Percentiles rank a stretch among this genome's conserved stretches.
phyloP scores from a whole-genome alignment of 1,140 invertebrate species.

The Elymnias hypermnestra region DNA sequence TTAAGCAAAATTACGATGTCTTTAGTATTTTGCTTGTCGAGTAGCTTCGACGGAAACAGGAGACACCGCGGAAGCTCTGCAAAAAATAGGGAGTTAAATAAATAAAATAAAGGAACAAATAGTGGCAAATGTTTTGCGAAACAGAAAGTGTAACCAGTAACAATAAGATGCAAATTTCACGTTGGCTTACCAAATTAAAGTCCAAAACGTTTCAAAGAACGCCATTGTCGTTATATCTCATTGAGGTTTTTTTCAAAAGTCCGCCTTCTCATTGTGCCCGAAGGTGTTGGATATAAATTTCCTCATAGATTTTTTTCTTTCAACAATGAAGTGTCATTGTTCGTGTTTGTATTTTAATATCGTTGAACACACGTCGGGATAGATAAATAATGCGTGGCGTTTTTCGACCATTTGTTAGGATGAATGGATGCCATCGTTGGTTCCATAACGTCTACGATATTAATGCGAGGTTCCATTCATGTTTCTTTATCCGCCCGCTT shows the following conservation, averaged over 20 bases:
- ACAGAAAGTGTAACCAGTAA: neutral
- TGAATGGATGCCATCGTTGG: constrained; percentile 41
- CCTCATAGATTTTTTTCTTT: constrained; percentile 47
- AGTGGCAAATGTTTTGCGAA: neutral
- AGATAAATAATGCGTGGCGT: constrained; percentile 61
- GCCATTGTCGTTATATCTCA: constrained; percentile 35
- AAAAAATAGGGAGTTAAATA: too few relatives aligned
- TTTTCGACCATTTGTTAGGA: constrained; percentile 53
- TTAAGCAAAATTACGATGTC: too few relatives aligned
- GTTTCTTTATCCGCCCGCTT: constrained; percentile 13
- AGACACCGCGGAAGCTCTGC: too few relatives aligned
- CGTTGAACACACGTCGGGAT: constrained; percentile 48
- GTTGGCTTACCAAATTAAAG: constrained; percentile 28
- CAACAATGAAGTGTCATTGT: constrained; percentile 64
- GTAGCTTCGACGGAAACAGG: too few relatives aligned
- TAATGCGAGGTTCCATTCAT: constrained; percentile 53
- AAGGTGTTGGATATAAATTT: constrained; percentile 52
- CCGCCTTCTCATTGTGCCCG: constrained; percentile 37
- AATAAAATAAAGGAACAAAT: too few relatives aligned
- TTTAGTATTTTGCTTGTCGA: too few relatives aligned
- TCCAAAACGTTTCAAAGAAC: constrained; percentile 31
- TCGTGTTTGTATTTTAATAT: constrained; percentile 67
- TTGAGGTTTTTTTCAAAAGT: constrained; percentile 45
- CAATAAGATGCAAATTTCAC: constrained; percentile 39
- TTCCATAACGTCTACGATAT: constrained; percentile 58